Conservation (phyloP, 2,797 vertebrate genomes). For the Fistularia tabacaria region DNA sequence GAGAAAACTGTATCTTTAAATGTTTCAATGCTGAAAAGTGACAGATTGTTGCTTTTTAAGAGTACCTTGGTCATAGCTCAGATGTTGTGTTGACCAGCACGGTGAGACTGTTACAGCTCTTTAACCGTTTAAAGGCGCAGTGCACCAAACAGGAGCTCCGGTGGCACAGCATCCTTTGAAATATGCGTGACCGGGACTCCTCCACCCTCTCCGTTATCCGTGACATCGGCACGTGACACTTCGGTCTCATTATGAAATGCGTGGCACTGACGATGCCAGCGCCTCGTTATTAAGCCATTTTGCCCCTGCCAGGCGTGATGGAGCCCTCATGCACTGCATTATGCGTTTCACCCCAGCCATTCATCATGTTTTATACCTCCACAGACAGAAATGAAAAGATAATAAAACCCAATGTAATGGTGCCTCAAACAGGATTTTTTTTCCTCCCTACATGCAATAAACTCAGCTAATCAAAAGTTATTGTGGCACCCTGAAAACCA, state of each 20-base stretch:
- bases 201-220: constrained; percentile 11
- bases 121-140: no score
- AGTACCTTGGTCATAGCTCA: no score
- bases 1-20: no score
- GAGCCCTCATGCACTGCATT: constrained; percentile 22
- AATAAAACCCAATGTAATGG: constrained; percentile 65
- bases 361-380: constrained; percentile 71
- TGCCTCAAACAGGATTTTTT: constrained; percentile 51
- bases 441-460: constrained; percentile 54
- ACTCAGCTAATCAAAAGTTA: constrained; percentile 77
- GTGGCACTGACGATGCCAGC: constrained; percentile 34
- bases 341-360: constrained; percentile 44
- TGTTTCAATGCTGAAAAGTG: no score
- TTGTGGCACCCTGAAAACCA: constrained; percentile 68
- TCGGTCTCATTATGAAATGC: constrained; percentile 45
- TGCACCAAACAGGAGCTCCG: no score
- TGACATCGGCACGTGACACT: constrained; percentile 33
- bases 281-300: constrained; percentile 52
- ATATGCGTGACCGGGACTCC: no score
- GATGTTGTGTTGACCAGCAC: no score
- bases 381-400: constrained; percentile 73
- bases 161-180: no score
- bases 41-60: no score
- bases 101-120: no score
- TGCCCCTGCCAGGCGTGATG: constrained; percentile 37